Evolutionary conservation across 2,797 vertebrate genomes (phyloP), one percentile per base, ranked within the genome.

Genomic region (Smutsia temminckii): DNA sequence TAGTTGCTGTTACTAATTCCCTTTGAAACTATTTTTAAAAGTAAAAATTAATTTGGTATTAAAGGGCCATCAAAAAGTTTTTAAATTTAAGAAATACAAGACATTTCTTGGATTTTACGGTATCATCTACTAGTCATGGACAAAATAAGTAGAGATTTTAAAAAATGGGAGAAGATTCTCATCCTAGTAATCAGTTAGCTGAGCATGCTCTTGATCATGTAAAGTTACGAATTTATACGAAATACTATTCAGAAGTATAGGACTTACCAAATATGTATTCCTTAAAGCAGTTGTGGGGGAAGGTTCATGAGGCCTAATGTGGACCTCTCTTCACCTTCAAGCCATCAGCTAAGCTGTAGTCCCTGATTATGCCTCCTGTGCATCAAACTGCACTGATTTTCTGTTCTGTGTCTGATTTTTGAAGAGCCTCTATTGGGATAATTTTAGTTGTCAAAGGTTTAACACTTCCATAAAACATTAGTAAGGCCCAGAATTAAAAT

Each of bases 31-130:
- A 55, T 37, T 84, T 78, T 87, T 87, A 40, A 87, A 95, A 84
- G 34, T 90, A 32, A 88, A 90, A 91, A 72, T 71, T 46, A 20
- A 53, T 78, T 92, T 94, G 37, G 46, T 57, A 46, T 74, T 90
- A 61, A 77, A 66, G 29, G 13, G 20, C 34, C 16, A 53, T 86
- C 32, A 83, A 34, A 71, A 51, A 89, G 40, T 13, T 86, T 81
- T 91, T 72, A 79, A 66, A 68, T 90, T 59, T 66, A 46, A 90
- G 55, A 92, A 92, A 37, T 80, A 46, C 17, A 49, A 34, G 29
- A 34, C 49, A 68, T 78, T 64, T 94, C 27, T 85, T 93, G 61
- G 10, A 74, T 74, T 96, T 79, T 87, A 84, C 49, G 34, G n/a
- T 5, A 55, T 83, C 23, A 74, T 11, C 5, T 81, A n/a, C 34